Base-by-base conservation (phyloP, 2,888 invertebrate genomes). In the Cantharis rustica region DNA sequence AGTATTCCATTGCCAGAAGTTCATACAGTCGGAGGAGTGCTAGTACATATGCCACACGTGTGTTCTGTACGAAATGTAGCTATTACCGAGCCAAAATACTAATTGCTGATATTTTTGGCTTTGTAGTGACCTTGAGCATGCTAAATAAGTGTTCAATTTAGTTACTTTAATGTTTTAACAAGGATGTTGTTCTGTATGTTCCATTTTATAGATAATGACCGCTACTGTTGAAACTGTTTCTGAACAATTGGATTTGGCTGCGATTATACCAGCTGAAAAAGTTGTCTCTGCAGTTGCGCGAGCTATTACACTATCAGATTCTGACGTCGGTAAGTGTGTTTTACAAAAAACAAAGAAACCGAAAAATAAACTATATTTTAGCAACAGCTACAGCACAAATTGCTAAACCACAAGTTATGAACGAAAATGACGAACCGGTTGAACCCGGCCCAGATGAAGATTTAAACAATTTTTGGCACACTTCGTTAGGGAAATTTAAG, bases 141-240 rank as follows among this genome's bases (percentile, higher is more conserved):
- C 73, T 16, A 61, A 16, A 64, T 77, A 47, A 26, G 71, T 74
- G 77, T 77, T 73, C 61, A 31, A 69, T 66, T 47, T 73, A 26
- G 15, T 64, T 13, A 64, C 16, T 16, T 20, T 26, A 17, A 31
- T 16, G 61, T 16, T 70, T 66, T 27, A 27, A 10, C 26, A 27
- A 27, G 10, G 26, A 61, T 20, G 11, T 62, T 15, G 16, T 72
- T 72, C 61, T 71, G 63, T 47, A 27, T 72, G 16, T 23, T 68
- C 61, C 31, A 72, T 77, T 75, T 89, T 89, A 86, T 91, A 96
- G 96, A 96, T 96, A 86, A 95, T 96, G 95, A 96, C 97, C 82
- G 97, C 97, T 20, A 96, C 96, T n/a, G 96, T 97, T 84, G 96
- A 97, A 90, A 97, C 96, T 61, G 96, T 97, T 81, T 95, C 95